Percentiles rank a stretch among this genome's conserved stretches.
phyloP scores from a whole-genome alignment of 2,113 vertebrate genomes.

The Gadus chalcogrammus region DNA sequence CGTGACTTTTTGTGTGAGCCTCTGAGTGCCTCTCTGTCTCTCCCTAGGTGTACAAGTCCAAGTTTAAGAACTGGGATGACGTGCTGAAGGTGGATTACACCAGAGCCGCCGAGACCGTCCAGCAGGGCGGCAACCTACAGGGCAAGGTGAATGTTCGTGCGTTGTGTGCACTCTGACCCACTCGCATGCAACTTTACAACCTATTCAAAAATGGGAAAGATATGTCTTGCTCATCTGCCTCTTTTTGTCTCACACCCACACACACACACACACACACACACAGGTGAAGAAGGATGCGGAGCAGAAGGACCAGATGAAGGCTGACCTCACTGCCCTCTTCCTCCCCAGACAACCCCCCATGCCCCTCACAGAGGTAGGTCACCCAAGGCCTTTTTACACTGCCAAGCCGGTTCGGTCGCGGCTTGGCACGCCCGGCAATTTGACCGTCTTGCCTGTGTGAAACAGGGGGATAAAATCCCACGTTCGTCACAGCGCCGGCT shows the following conservation, averaged over 20 bases:
- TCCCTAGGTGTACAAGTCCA: constrained; percentile 93
- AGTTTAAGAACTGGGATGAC: constrained; percentile 98
- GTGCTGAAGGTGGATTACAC: constrained; percentile 96
- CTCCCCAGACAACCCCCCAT: constrained; percentile 91
- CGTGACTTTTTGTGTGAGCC: no score
- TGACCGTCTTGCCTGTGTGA: no score
- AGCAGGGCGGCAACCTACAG: constrained; percentile 73
- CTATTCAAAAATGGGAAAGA: no score
- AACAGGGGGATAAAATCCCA: no score
- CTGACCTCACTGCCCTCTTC: constrained; percentile 93
- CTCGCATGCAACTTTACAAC: neutral
- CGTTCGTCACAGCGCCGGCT: no score
- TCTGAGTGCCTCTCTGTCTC: neutral
- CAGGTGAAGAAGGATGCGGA: constrained; percentile 85
- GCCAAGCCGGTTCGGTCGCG: no score
- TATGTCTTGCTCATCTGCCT: no score
- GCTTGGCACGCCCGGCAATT: no score
- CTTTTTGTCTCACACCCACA: neutral
- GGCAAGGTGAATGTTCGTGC: constrained; percentile 73
- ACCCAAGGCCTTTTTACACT: neutral
- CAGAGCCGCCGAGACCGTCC: constrained; percentile 85
- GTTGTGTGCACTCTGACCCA: neutral
- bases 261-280: no score
- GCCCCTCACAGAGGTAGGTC: constrained; percentile 89
- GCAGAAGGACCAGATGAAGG: constrained; percentile 96